Percentiles rank a stretch among this genome's conserved stretches.
These are phyloP conservation scores for Fratercula arctica DNA, from an alignment of 2,797 vertebrate genomes.

Conservation along the genomic window DNA sequence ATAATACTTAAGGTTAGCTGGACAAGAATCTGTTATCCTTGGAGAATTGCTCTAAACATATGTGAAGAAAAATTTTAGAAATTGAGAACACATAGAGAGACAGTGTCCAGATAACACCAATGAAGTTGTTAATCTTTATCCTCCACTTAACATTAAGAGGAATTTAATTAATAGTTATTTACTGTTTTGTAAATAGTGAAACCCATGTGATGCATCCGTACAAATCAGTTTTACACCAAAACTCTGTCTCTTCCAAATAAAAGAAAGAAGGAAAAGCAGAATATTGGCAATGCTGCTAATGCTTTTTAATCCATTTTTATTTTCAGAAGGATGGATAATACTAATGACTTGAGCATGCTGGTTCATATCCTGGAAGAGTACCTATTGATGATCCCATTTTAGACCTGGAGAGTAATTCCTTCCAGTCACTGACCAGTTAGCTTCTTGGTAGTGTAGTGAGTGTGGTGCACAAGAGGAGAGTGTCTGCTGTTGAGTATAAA, in stretches of 20 bases:
- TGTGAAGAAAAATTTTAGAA: neutral
- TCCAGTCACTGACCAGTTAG: neutral
- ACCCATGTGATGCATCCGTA: neutral
- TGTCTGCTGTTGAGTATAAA: rapidly evolving
- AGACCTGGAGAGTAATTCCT: neutral
- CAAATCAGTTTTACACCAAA: neutral
- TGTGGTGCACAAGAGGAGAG: neutral
- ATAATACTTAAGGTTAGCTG: neutral
- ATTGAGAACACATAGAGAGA: neutral
- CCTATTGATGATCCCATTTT: neutral
- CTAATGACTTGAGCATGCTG: neutral
- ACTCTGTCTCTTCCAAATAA: neutral
- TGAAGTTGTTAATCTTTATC: neutral
- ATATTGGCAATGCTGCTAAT: neutral
- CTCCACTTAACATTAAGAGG: neutral
- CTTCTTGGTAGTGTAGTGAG: neutral
- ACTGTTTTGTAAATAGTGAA: neutral
- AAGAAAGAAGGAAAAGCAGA: neutral
- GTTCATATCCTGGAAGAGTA: neutral
- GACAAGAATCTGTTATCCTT: neutral
- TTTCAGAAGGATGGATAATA: neutral
- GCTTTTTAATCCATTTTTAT: neutral
- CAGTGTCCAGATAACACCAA: neutral
- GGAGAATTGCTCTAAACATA: neutral
- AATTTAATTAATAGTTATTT: neutral